phyloP scores from a whole-genome alignment of 1,140 invertebrate species.

The Drosophila melanica region DNA sequence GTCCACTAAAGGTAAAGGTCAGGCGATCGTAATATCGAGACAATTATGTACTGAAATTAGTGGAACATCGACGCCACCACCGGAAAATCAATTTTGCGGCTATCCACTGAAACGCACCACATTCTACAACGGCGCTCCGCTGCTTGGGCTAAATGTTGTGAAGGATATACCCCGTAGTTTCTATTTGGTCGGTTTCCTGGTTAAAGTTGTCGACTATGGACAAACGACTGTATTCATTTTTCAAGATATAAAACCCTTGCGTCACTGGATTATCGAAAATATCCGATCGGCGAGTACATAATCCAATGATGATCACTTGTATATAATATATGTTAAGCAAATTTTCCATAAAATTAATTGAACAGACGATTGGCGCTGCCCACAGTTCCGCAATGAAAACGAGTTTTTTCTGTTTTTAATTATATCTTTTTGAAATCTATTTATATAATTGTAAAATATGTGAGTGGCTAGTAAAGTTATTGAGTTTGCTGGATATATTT shows the following conservation, averaged over 20 bases:
- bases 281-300: neutral
- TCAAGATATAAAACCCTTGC: constrained; percentile 44
- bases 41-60: constrained; percentile 38
- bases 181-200: constrained; percentile 52
- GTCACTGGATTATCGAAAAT: constrained; percentile 51
- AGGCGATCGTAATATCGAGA: constrained; percentile 38
- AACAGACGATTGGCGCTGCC: constrained; percentile 14
- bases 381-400: constrained; percentile 42
- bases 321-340: constrained; percentile 4
- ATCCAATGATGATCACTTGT: neutral
- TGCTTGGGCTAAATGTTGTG: constrained; percentile 56
- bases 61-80: constrained; percentile 12
- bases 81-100: constrained; percentile 58
- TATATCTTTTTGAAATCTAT: constrained; percentile 11
- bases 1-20: constrained; percentile 43
- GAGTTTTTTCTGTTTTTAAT: constrained; percentile 42
- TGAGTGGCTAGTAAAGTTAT: constrained; percentile 5
- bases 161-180: constrained; percentile 48
- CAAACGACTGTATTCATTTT: constrained; percentile 35
- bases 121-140: constrained; percentile 46
- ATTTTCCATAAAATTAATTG: constrained; percentile 1
- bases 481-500: too few relatives aligned
- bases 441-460: neutral
- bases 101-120: constrained; percentile 36
- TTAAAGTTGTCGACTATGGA: constrained; percentile 2